These are phyloP conservation scores for Drosophila yakuba DNA, from an alignment of 1,140 invertebrate species.

Conservation along the genomic window DNA sequence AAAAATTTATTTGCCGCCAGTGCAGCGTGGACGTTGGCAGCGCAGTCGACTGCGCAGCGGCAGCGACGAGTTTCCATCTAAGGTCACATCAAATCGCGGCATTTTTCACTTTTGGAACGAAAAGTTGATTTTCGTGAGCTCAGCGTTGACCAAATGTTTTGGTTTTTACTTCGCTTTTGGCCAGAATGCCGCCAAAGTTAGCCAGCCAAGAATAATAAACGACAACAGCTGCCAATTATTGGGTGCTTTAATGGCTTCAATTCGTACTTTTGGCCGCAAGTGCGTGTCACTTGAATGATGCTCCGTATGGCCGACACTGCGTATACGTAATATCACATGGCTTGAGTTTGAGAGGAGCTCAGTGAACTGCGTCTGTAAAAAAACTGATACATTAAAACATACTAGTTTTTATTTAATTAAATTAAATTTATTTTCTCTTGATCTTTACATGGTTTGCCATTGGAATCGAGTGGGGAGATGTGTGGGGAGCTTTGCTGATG, in stretches of 20 bases:
- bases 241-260: constrained; percentile 41
- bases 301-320: constrained; percentile 19
- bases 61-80: constrained; percentile 79
- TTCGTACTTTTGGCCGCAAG: constrained; percentile 21
- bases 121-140: constrained; percentile 73
- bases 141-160: constrained; percentile 63
- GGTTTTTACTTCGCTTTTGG: constrained; percentile 43
- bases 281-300: constrained; percentile 27
- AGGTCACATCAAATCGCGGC: constrained; percentile 73
- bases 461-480: constrained; percentile 39
- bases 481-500: constrained; percentile 61
- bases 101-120: constrained; percentile 72
- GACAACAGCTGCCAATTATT: constrained; percentile 72
- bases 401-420: constrained; percentile 41
- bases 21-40: constrained; percentile 21
- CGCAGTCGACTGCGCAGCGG: constrained; percentile 33
- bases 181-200: constrained; percentile 33
- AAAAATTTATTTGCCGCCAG: constrained; percentile 64
- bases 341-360: not conserved
- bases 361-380: not conserved
- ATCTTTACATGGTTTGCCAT: constrained; percentile 67
- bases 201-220: constrained; percentile 32
- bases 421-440: constrained; percentile 75
- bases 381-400: not conserved
- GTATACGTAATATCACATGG: constrained; percentile 43